A percentile compares a stretch with the other conserved stretches of the same genome.
phyloP scores from a whole-genome alignment of 1,140 invertebrate genomes.

The Centruroides vittatus region DNA sequence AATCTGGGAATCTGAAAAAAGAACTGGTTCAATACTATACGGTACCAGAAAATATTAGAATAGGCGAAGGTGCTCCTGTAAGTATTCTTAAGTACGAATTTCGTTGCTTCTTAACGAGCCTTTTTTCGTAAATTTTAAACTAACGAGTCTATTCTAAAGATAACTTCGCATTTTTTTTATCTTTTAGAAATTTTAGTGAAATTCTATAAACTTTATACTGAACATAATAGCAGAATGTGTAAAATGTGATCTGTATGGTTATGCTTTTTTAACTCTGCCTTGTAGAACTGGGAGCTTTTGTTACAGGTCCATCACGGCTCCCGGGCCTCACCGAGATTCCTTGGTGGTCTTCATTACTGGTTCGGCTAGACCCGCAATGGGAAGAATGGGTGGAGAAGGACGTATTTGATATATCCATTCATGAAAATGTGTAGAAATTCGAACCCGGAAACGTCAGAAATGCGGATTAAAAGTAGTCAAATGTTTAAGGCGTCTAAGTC shows the following conservation, averaged over 20 bases:
- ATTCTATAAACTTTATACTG: too few relatives aligned
- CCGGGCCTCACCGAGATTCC: neutral
- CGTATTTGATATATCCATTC: neutral
- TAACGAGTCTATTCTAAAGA: too few relatives aligned
- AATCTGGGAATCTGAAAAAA: slow-evolving; percentile 36
- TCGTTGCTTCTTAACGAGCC: too few relatives aligned
- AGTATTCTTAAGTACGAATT: neutral
- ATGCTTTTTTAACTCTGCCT: neutral
- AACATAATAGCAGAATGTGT: too few relatives aligned
- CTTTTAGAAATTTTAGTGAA: too few relatives aligned
- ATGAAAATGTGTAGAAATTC: neutral
- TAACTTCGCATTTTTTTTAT: too few relatives aligned
- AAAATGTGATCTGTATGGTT: neutral
- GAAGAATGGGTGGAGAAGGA: neutral
- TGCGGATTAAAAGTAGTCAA: neutral
- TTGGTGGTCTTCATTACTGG: neutral
- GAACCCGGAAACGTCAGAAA: neutral
- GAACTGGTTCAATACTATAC: slow-evolving; percentile 45
- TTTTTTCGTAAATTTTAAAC: too few relatives aligned
- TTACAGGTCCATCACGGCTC: too few relatives aligned
- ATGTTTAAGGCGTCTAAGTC: neutral
- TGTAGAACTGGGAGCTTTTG: too few relatives aligned
- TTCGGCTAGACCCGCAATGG: neutral
- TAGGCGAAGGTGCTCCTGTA: slow-evolving; percentile 37
- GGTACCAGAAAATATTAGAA: slow-evolving; percentile 39